Evolutionary conservation across 92 coral and sea anemone species (phyloP), one percentile per base, ranked within the genome.

Genomic region (Blastomussa wellsi): DNA sequence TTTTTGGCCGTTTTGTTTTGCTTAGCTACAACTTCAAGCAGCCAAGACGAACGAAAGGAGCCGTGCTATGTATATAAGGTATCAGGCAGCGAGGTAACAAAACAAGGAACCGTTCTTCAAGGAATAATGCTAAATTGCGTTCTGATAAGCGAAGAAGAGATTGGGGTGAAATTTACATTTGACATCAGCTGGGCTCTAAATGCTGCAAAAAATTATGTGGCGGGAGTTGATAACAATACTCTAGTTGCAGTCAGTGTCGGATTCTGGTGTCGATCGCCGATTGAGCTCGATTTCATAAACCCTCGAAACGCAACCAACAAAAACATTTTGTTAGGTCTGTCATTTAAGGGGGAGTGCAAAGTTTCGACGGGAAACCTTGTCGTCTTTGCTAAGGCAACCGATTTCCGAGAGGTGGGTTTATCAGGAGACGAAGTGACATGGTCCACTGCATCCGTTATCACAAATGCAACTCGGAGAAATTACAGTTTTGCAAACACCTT

Each of bases 121-220:
- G 13, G 12, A 11, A 13, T 7, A 7, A 15, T 28, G 24, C 39
- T 75, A 2, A 44, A 49, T 28, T 75, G 79, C 28, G 13, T 6
- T 0, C 79, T 75, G 36, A 75, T 28, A 5, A 13, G 38, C 60
- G 62, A 28, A 49, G 62, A 28, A 49, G 79, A 44, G 35, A 28
- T 5, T 47, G 79, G 12, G n/a, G n/a, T 26, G 19, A 75, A 48
- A 26, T 75, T 39, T 31, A 31, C 17, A 11, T 75, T 75, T 48
- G 79, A 75, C 38, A 47, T 75, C 60, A 75, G 60, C 79, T 75
- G 79, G 79, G 62, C 60, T 47, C 16, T 53, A 53, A 22, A 19
- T 8, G 26, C 52, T 51, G 5, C 59, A 28, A 14, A 17, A 53
- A 22, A 53, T n/a, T n/a, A n/a, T 19, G 7, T 20, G 9, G 26